A percentile compares a stretch with the other conserved stretches of the same genome.
These are phyloP conservation scores for Artibeus lituratus DNA, from an alignment of 2,797 vertebrate species.

Conservation along the genomic window DNA sequence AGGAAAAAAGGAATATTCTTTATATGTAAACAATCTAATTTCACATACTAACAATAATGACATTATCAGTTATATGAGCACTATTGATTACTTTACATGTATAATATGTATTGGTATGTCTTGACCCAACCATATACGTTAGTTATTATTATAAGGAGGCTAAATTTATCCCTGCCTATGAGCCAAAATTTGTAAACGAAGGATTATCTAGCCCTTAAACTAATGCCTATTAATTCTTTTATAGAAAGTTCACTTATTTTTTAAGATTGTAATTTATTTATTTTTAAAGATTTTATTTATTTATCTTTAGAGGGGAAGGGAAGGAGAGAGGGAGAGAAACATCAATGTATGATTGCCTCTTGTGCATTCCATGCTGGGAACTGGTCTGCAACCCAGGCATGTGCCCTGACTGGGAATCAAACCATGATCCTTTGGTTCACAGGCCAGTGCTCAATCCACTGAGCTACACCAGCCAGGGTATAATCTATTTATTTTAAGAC, in stretches of 20 bases:
- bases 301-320: too few species aligned
- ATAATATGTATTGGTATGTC: background rate
- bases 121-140: background rate
- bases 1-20: background rate
- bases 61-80: background rate
- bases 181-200: background rate
- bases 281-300: too few species aligned
- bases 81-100: background rate
- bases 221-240: background rate
- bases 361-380: too few species aligned
- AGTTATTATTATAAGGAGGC: background rate
- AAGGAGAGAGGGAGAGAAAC: too few species aligned
- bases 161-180: background rate
- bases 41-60: background rate
- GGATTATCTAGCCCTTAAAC: background rate
- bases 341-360: too few species aligned
- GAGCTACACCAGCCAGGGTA: too few species aligned
- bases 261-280: too few species aligned
- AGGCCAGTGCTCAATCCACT: too few species aligned
- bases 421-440: too few species aligned
- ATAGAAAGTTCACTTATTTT: background rate
- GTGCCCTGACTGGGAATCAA: too few species aligned
- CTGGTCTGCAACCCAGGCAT: too few species aligned
- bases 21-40: background rate
- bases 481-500: too few species aligned